Percentiles rank a stretch among this genome's conserved stretches.
phyloP scores from a whole-genome alignment of 2,113 vertebrate genomes.

The Tamias sibiricus region DNA sequence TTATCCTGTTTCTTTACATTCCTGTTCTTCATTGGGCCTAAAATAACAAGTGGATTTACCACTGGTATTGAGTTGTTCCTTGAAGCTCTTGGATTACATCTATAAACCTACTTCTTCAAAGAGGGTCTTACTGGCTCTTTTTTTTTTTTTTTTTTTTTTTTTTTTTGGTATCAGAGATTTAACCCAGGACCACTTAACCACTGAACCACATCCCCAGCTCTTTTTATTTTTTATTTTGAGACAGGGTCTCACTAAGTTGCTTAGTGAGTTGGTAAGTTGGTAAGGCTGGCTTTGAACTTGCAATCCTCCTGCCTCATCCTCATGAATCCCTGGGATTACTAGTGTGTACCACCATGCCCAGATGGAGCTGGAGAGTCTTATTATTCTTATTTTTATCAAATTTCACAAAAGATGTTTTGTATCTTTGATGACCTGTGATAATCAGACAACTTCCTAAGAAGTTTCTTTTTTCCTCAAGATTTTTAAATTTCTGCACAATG shows the following conservation, averaged over 20 bases:
- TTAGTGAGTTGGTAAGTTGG: not conserved
- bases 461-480: not conserved
- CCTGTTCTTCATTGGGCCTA: not conserved
- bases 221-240: not conserved
- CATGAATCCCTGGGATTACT: not conserved
- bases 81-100: not conserved
- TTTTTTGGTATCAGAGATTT: not conserved
- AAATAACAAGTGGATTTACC: slow-evolving; percentile 9
- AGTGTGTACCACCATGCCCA: not conserved
- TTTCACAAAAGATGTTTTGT: too few relatives aligned
- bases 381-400: too few relatives aligned
- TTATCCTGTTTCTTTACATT: not conserved
- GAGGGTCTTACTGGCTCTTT: not conserved
- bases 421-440: not conserved
- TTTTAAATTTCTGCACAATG: not conserved
- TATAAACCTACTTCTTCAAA: not conserved
- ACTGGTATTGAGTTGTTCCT: too few relatives aligned
- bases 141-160: too few relatives aligned
- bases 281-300: not conserved
- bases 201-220: not conserved
- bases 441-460: not conserved
- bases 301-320: not conserved
- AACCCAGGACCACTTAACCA: not conserved
- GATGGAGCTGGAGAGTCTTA: too few relatives aligned
- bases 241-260: not conserved